These are phyloP conservation scores for Dermatemys mawii DNA, from an alignment of 2,113 vertebrate species.

Conservation along the genomic window DNA sequence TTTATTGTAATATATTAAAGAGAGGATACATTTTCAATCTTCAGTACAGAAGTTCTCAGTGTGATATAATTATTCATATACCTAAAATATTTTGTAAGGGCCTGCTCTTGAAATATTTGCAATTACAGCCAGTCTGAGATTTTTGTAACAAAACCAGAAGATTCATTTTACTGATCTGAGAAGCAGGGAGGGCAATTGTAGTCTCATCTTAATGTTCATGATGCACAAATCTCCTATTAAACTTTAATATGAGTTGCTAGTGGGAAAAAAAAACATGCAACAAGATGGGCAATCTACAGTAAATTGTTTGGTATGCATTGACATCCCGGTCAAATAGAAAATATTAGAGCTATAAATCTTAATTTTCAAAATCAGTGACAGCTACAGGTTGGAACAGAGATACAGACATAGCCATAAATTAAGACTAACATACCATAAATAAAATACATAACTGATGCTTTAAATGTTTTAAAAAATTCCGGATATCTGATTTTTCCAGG, in stretches of 20 bases:
- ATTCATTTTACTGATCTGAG: constrained; percentile 64
- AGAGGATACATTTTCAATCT: constrained; percentile 2
- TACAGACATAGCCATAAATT: constrained; percentile 25
- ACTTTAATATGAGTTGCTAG: constrained; percentile 55
- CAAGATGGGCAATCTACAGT: constrained; percentile 35
- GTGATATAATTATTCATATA: background rate
- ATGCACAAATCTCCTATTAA: constrained; percentile 65
- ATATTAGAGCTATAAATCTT: constrained; percentile 56
- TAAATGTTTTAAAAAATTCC: constrained; percentile 18
- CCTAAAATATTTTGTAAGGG: constrained; percentile 6
- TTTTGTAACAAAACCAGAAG: constrained; percentile 46
- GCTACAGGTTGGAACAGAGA: constrained; percentile 50
- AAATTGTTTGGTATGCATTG: constrained; percentile 40
- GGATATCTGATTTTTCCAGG: background rate
- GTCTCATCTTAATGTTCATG: constrained; percentile 63
- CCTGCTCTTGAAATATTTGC: constrained; percentile 20
- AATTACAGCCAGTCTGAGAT: background rate
- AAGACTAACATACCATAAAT: constrained; percentile 16
- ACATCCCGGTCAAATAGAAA: constrained; percentile 57
- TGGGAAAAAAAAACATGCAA: constrained; percentile 57
- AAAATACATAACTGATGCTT: constrained; percentile 58
- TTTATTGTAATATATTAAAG: constrained; percentile 6
- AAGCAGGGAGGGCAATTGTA: constrained; percentile 67
- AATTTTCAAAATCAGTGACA: constrained; percentile 28
- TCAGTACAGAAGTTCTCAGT: constrained; percentile 7